Evolutionary conservation across 2,113 vertebrate species (phyloP), one percentile per base, ranked within the genome.

Genomic region (Sebastes schlegelii): DNA sequence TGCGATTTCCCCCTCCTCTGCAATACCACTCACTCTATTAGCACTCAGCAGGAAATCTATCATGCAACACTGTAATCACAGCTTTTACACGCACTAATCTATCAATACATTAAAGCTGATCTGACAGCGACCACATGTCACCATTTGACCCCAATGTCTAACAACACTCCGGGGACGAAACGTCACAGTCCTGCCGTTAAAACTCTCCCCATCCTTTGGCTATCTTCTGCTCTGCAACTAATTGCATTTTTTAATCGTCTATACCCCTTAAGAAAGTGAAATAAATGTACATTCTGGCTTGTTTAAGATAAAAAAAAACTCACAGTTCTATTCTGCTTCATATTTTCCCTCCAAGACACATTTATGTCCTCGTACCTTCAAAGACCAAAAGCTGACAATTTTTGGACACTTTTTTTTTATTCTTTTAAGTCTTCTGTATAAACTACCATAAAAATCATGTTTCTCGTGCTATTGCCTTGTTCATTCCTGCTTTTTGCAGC

Each of bases 231-330:
- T 63, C 14, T 62, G 16, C 45, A 73, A 54, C 80, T 74, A 78
- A 83, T 77, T 91, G 17, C 77, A 76, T 84, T 68, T 72, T 17
- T 21, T 69, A 51, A 74, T 64, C 0, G 0, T 54, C 23, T 70
- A n/a, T 76, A 13, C 9, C 52, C 8, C 64, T 66, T 55, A 72
- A 74, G 63, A 76, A 74, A 69, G 55, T 68, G n/a, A 82, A 82
- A 80, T 85, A 70, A 83, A 89, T 67, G 65, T 72, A 87, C 55
- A 76, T 81, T 81, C 87, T 92, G 82, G 67, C 77, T 74, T 74
- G 16, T 88, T 87, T 77, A 73, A 83, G 83, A 90, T 90, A 75
- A 61, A 43, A 40, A 17, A 26, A 23, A 79, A 83, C n/a, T 51
- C 34, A 12, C 21, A 52, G 71, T 64, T 26, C 17, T 42, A 40